phyloP scores from a whole-genome alignment of 2,113 vertebrate species.

The Anhinga anhinga region DNA sequence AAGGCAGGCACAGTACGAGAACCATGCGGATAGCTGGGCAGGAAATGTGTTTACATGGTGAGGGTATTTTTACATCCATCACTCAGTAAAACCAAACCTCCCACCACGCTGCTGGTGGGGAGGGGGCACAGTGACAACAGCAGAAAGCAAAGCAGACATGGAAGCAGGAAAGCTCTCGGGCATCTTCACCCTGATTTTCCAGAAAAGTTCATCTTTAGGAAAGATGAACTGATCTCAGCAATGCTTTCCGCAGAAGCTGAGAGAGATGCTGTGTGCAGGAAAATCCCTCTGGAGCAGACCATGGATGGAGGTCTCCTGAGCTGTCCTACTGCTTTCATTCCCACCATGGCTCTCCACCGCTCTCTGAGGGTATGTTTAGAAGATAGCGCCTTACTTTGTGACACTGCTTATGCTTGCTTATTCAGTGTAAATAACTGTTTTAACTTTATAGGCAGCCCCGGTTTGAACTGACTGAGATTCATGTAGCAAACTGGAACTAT shows the following conservation, averaged over 20 bases:
- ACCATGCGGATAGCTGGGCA: not conserved
- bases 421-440: constrained; percentile 54
- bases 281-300: not conserved
- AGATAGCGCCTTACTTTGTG: not conserved
- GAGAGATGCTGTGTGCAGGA: not conserved
- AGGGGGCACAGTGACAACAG: not conserved
- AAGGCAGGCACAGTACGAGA: not conserved
- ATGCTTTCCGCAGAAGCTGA: not conserved
- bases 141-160: not conserved
- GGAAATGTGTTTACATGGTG: not conserved
- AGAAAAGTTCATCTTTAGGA: not conserved
- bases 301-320: not conserved
- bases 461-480: constrained; percentile 36
- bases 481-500: not conserved
- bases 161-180: not conserved
- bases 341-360: not conserved
- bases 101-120: not conserved
- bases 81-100: not conserved
- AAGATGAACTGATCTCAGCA: not conserved
- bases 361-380: constrained; percentile 34
- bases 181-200: not conserved
- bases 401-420: constrained; percentile 22
- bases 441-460: constrained; percentile 19
- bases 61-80: not conserved
- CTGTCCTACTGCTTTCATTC: not conserved